Evolutionary conservation across 1,140 invertebrate genomes (phyloP).

Genomic region (Zaprionus nigranus): DNA sequence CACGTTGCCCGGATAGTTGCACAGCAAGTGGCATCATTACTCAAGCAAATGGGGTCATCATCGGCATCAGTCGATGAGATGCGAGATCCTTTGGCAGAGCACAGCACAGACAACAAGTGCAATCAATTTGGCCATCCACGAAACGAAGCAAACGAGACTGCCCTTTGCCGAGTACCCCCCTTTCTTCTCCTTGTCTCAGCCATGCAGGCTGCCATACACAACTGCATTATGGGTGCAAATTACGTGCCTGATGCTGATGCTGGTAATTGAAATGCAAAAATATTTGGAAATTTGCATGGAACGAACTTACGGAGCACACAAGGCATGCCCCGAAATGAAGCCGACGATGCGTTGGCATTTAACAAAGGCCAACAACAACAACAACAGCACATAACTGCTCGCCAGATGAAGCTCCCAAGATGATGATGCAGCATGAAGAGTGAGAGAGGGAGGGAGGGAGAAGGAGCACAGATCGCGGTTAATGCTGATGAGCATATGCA

Average conservation of each 20-base stretch:
- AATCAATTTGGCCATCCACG: conserved; percentile 64
- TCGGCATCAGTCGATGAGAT: conserved; percentile 51
- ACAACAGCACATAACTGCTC: too few species aligned
- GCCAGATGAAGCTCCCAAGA: not conserved
- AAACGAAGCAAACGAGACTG: conserved; percentile 20
- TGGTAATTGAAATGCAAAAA: conserved; percentile 78
- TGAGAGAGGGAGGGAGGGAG: not conserved
- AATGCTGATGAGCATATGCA: conserved; percentile 14
- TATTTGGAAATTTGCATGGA: conserved; percentile 72
- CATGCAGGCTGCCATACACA: too few species aligned
- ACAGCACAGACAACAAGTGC: conserved; percentile 65
- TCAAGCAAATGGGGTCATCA: conserved; percentile 79
- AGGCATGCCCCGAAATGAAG: conserved; percentile 32
- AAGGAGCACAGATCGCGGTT: not conserved
- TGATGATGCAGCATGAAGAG: not conserved
- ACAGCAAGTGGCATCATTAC: conserved; percentile 76
- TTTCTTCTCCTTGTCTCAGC: too few species aligned
- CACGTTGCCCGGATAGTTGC: conserved; percentile 9
- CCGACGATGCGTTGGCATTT: conserved; percentile 44
- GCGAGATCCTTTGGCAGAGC: conserved; percentile 11
- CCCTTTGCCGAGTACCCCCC: conserved; percentile 5
- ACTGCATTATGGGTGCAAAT: conserved; percentile 49
- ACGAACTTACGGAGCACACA: conserved; percentile 26
- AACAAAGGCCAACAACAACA: conserved; percentile 33
- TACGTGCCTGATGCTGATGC: conserved; percentile 62